Percentiles rank a stretch among this genome's conserved stretches.
Conservation (phyloP, 2,113 vertebrate species). For the Silurus glanis region DNA sequence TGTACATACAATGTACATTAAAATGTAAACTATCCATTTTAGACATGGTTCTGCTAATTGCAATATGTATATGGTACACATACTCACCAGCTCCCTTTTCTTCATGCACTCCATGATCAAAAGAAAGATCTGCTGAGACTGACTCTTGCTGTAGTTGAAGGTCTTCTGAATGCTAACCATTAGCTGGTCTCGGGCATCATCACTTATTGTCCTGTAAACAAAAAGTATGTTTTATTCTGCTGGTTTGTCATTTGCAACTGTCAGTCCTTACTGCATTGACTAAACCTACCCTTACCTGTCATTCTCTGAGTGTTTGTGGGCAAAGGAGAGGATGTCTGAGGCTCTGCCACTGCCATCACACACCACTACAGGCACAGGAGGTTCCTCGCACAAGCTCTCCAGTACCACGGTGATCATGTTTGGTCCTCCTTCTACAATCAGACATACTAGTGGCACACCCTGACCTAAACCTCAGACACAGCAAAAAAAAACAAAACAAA, state of each 20-base stretch:
- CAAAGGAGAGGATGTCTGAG: conserved; percentile 92
- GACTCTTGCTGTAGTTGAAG: conserved; percentile 89
- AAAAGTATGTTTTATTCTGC: background rate
- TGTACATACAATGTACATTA: background rate
- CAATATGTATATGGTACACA: background rate
- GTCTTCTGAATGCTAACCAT: conserved; percentile 97
- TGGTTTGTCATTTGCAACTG: background rate
- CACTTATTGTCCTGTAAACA: conserved; percentile 80
- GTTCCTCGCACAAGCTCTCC: conserved; percentile 91
- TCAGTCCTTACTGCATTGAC: background rate
- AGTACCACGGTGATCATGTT: conserved; percentile 91
- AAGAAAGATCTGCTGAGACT: conserved; percentile 88
- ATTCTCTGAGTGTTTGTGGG: conserved; percentile 93
- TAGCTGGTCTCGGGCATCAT: conserved; percentile 91
- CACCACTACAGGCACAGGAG: conserved; percentile 93
- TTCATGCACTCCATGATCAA: conserved; percentile 98
- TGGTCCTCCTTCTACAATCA: conserved; percentile 95
- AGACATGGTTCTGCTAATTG: background rate
- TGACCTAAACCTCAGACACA: conserved; percentile 85
- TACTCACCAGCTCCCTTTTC: conserved; percentile 94
- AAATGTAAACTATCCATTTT: background rate
- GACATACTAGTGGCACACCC: conserved; percentile 91
- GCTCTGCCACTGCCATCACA: conserved; percentile 94
- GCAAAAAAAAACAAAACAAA: background rate
- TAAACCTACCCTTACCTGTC: conserved; percentile 79